Base-by-base conservation (phyloP, 1,140 invertebrate species). In the Cotesia chilonis region DNA sequence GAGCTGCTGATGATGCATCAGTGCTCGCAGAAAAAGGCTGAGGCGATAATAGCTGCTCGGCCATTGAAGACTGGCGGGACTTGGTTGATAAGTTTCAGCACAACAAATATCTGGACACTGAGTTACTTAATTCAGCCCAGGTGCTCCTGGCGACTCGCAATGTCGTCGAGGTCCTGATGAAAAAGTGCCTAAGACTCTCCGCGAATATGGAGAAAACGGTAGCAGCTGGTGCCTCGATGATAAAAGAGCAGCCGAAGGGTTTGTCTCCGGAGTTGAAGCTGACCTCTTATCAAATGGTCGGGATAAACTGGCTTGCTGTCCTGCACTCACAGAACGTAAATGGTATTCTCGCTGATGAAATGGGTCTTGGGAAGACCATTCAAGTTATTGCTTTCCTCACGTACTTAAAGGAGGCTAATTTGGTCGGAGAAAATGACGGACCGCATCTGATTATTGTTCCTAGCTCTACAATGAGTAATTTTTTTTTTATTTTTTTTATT, bases 391-490 rank as follows among this genome's bases (percentile, higher is more conserved):
- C 96, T 1, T 98, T 98, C 84, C 88, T 98, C 4, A 94, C 96
- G 0, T 92, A 97, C 82, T 87, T 98, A 3, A 92, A 96, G 80
- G 94, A 97, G 82, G 89, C 89, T 5, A 75, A 71, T 38, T 69
- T 84, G n/a, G 75, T 74, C 12, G 86, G 90, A 20, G 90, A 92
- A 51, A 87, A 89, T 1, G 87, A 88, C 64, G 90, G 89, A 14
- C 95, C 95, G 1, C 95, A 97, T 88, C 87, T 98, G 54, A 92
- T 98, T 77, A 93, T 98, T 41, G 96, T 97, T 59, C 96, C 96
- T 7, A 94, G 95, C 57, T 97, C 95, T 36, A 98, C 96, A 0
- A 89, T 98, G 80, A 93, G 93, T 94, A 83, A 87, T 47, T 47
- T 9, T 47, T 47, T 47, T 47, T 9, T 9, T 47, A 10, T 10